phyloP scores from a whole-genome alignment of 2,888 invertebrate genomes.

The Hoplodrina ambigua region DNA sequence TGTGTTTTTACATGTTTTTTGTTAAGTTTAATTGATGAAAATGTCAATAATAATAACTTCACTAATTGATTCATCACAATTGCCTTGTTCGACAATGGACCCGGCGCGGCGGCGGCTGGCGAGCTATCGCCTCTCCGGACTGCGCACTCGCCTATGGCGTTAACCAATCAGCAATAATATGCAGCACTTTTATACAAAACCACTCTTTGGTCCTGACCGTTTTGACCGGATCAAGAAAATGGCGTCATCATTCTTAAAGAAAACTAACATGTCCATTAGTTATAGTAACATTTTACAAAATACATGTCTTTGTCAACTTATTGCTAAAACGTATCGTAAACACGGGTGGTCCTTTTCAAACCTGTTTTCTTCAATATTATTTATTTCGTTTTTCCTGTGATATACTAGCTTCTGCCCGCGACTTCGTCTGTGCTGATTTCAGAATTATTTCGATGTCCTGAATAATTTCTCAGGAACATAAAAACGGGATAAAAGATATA shows the following conservation, averaged over 20 bases:
- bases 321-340: neutral
- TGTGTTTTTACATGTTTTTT: constrained; percentile 3
- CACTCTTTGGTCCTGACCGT: constrained; percentile 9
- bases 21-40: neutral
- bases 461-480: no score
- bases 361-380: neutral
- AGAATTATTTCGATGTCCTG: no score
- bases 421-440: no score
- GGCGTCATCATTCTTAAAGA: constrained; percentile 4
- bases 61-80: constrained; percentile 33
- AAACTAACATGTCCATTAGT: no score
- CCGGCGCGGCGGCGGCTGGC: neutral
- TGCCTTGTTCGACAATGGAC: neutral
- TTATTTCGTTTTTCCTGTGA: no score
- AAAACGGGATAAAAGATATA: no score
- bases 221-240: neutral
- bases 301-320: neutral
- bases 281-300: neutral
- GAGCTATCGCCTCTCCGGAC: constrained; percentile 6
- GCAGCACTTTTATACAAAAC: neutral
- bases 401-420: no score
- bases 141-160: constrained; percentile 12
- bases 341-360: neutral
- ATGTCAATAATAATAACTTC: neutral
- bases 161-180: constrained; percentile 18